A percentile compares a stretch with the other conserved stretches of the same genome.
Conservation (phyloP, 1,140 invertebrate species). For the Dendroctonus ponderosae region DNA sequence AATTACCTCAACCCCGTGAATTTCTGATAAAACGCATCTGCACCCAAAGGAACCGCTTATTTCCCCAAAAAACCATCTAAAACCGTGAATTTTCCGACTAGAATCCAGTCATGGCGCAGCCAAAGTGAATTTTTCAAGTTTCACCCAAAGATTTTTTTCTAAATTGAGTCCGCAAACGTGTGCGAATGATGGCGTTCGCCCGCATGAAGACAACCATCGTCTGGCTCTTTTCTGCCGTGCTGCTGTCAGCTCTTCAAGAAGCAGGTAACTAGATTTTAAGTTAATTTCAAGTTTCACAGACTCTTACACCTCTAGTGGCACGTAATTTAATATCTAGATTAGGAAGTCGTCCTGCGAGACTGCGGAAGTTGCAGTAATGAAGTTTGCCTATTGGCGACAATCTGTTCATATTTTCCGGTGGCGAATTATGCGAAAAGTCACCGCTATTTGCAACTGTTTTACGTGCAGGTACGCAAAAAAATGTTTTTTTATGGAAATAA, state of each 20-base stretch:
- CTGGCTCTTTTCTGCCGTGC: neutral
- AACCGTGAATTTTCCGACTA: neutral
- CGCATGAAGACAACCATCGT: conserved; percentile 4
- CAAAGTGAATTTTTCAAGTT: neutral
- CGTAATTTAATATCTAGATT: conserved; percentile 13
- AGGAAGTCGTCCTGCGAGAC: conserved; percentile 9
- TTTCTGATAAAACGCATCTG: too few species aligned
- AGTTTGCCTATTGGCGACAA: too few species aligned
- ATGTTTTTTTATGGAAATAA: too few species aligned
- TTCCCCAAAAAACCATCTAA: neutral
- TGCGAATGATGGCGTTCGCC: neutral
- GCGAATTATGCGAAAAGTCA: too few species aligned
- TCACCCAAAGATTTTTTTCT: neutral
- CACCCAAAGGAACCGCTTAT: neutral
- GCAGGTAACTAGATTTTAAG: conserved; percentile 19
- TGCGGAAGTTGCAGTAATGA: neutral
- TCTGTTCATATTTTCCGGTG: too few species aligned
- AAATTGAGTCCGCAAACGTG: neutral
- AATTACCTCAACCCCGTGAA: too few species aligned
- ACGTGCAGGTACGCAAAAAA: too few species aligned
- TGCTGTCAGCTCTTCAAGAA: conserved; percentile 7
- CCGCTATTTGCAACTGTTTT: too few species aligned
- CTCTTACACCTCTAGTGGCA: conserved; percentile 3
- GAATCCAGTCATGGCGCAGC: too few species aligned
- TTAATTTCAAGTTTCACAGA: conserved; percentile 18